These are phyloP conservation scores for Capreolus pygargus DNA, from an alignment of 2,113 vertebrate species.

Conservation along the genomic window DNA sequence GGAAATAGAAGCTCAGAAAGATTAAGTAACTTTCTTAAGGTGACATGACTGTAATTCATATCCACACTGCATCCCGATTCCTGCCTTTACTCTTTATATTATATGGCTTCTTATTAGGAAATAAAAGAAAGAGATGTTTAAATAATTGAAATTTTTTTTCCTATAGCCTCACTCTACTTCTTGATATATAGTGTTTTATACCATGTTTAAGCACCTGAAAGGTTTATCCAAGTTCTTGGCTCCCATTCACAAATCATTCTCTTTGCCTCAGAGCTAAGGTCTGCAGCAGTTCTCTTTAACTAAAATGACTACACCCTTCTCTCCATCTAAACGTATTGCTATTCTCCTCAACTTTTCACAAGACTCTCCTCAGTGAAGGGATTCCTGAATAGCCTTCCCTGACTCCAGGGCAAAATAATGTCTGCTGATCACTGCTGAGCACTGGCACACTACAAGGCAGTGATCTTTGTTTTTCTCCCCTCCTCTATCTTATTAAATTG, in stretches of 20 bases:
- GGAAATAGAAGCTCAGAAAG: neutral
- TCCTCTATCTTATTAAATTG: neutral
- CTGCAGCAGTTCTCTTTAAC: neutral
- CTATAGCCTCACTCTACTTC: neutral
- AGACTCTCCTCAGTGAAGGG: neutral
- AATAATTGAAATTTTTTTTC: neutral
- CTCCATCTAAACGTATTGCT: neutral
- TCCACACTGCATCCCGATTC: neutral
- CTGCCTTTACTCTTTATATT: neutral
- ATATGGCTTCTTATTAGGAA: neutral
- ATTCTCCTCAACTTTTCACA: neutral
- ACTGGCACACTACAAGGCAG: neutral
- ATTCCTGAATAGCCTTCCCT: neutral
- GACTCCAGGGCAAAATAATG: neutral
- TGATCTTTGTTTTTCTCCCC: neutral
- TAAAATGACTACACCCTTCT: neutral
- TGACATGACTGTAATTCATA: neutral
- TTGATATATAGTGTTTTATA: slow-evolving; percentile 6
- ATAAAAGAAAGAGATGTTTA: neutral
- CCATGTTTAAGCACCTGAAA: neutral
- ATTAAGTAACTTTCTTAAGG: neutral
- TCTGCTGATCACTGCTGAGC: neutral
- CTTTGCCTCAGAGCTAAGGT: neutral
- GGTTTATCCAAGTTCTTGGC: neutral
- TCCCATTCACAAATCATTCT: neutral